Evolutionary conservation across 2,113 vertebrate species (phyloP), one percentile per base, ranked within the genome.

Genomic region (Hypomesus transpacificus): DNA sequence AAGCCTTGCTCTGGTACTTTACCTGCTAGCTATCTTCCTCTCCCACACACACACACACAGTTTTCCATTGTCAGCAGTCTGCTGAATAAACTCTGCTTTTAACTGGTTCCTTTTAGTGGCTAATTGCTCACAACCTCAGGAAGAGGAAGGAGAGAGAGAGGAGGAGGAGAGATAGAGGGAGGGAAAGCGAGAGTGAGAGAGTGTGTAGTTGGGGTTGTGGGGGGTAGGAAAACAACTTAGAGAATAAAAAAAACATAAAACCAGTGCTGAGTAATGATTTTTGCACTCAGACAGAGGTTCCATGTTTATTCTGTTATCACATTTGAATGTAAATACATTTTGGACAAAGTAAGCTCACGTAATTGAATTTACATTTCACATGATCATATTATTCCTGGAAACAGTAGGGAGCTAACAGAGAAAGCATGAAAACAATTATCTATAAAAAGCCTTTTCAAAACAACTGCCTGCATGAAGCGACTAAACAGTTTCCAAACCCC

Each of bases 121-220:
- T 87, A 87, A 85, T 87, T 85, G 80, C 81, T 80, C 85, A 79
- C 83, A 83, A 79, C 54, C 66, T 65, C 85, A 79, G 68, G 77
- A 53, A 65, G 74, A 73, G 14, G 80, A 68, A 20, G 57, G 82
- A 78, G 82, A 73, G 82, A 73, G 70, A 74, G 68, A 75, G 51
- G 71, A n/a, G 39, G 28, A 34, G 51, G 34, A 34, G 18, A 62
- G 52, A 65, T 31, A 57, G 14, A 75, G 69, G 66, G 51, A 71
- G 67, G 74, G 73, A 50, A 34, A 58, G 70, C 71, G 67, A 50
- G 53, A 61, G 18, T 57, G n/a, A 62, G n/a, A 62, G 57, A 71
- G 59, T 31, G 59, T 21, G 16, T 14, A 24, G 20, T 20, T 16
- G 24, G 16, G 16, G 54, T 54, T 63, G 4, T 20, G 62, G 24